A percentile compares a stretch with the other conserved stretches of the same genome.
These are phyloP conservation scores for Brachionus plicatilis DNA, from an alignment of 1,140 invertebrate species.

Conservation along the genomic window DNA sequence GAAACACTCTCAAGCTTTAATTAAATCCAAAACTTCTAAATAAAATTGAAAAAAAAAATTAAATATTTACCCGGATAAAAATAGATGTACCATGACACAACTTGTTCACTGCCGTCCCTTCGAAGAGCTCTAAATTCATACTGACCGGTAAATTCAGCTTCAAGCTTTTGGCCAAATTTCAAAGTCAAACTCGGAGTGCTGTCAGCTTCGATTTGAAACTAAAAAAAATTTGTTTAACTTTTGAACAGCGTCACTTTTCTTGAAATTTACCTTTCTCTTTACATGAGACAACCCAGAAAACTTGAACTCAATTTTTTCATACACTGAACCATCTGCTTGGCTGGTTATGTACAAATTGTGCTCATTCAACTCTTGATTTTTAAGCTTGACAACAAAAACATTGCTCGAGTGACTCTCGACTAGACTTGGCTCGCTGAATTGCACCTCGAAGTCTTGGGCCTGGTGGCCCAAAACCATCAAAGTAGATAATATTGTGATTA, in stretches of 20 bases:
- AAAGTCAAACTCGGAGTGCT: background rate
- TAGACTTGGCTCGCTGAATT: background rate
- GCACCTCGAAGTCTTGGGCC: background rate
- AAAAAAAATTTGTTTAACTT: background rate
- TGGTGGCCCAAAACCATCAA: background rate
- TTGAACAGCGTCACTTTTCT: background rate
- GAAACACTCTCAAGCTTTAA: too few relatives aligned
- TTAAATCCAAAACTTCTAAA: too few relatives aligned
- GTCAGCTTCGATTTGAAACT: background rate
- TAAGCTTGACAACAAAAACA: background rate
- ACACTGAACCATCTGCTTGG: background rate
- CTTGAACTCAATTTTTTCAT: background rate
- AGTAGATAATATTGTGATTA: background rate
- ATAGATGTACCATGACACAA: background rate
- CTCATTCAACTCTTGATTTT: background rate
- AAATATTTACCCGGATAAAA: constrained; percentile 29
- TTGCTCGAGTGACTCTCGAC: background rate
- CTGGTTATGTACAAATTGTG: background rate
- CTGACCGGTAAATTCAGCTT: background rate
- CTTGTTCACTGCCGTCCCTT: background rate
- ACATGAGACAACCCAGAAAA: background rate
- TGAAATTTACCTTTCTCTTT: background rate
- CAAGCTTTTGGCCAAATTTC: background rate
- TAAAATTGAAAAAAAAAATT: too few relatives aligned
- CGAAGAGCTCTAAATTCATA: background rate